phyloP scores from a whole-genome alignment of 2,113 vertebrate genomes.

The Anthoscopus minutus region DNA sequence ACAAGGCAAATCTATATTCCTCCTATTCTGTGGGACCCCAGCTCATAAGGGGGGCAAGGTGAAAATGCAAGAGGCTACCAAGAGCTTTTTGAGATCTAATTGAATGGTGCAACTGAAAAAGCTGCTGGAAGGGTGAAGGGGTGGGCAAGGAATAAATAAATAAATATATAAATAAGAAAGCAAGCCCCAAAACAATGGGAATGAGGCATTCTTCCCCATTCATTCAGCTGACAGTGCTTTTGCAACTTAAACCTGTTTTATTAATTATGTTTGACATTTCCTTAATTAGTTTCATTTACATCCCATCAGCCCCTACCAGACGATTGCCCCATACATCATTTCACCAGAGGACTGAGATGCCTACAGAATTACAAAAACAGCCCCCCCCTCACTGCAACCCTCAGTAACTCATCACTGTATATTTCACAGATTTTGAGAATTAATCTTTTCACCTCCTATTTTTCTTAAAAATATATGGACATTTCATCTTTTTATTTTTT shows the following conservation, averaged over 20 bases:
- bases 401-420: constrained; percentile 8
- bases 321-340: constrained; percentile 87
- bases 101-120: constrained; percentile 70
- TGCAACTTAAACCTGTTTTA: constrained; percentile 99
- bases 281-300: constrained; percentile 99
- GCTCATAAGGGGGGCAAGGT: constrained; percentile 74
- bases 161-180: constrained; percentile 49
- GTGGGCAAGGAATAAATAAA: not conserved
- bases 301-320: constrained; percentile 87
- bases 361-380: constrained; percentile 74
- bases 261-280: constrained; percentile 99
- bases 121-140: constrained; percentile 41
- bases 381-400: not conserved
- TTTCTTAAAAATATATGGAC: not conserved
- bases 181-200: constrained; percentile 62
- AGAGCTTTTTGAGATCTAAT: constrained; percentile 79
- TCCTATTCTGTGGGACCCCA: constrained; percentile 74
- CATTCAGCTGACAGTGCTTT: constrained; percentile 80
- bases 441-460: not conserved
- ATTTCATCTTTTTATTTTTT: not conserved
- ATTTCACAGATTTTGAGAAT: constrained; percentile 32
- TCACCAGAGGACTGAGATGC: constrained; percentile 69
- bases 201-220: constrained; percentile 73
- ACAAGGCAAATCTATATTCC: constrained; percentile 92
- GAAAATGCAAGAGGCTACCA: constrained; percentile 56